phyloP scores from a whole-genome alignment of 92 coral and sea anemone species.

The Plumapathes pennacea region DNA sequence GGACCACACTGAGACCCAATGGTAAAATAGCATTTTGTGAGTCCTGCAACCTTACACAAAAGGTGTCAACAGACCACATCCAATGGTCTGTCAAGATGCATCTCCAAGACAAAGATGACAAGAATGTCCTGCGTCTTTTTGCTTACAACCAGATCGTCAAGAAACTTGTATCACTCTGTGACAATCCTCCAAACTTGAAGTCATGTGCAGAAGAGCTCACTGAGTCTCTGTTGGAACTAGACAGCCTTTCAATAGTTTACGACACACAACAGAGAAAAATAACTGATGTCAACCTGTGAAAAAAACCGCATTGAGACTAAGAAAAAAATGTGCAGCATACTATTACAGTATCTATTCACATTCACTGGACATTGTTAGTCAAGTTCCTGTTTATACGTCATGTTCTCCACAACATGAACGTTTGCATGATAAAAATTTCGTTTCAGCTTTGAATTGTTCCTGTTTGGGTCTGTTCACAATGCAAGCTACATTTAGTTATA shows the following conservation, averaged over 20 bases:
- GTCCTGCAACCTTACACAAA: conserved; percentile 30
- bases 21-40: conserved; percentile 46
- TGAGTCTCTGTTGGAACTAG: conserved; percentile 23
- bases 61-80: conserved; percentile 12
- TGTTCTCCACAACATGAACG: too few relatives aligned
- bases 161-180: conserved; percentile 21
- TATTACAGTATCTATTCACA: too few relatives aligned
- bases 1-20: conserved; percentile 18
- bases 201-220: conserved; percentile 29
- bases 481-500: too few relatives aligned
- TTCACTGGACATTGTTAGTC: too few relatives aligned
- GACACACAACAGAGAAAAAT: conserved; percentile 29
- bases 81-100: conserved; percentile 33
- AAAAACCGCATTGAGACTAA: too few relatives aligned
- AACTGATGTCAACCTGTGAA: too few relatives aligned
- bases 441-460: too few relatives aligned
- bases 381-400: too few relatives aligned
- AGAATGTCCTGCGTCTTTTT: conserved; percentile 3
- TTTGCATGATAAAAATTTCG: too few relatives aligned
- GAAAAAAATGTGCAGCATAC: too few relatives aligned
- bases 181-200: conserved; percentile 11
- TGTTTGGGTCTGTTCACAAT: too few relatives aligned
- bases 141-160: conserved; percentile 24
- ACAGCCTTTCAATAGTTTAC: conserved; percentile 8
- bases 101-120: conserved; percentile 12